Base-by-base conservation (phyloP, 2,888 invertebrate genomes). In the Choristoneura rosaceana region DNA sequence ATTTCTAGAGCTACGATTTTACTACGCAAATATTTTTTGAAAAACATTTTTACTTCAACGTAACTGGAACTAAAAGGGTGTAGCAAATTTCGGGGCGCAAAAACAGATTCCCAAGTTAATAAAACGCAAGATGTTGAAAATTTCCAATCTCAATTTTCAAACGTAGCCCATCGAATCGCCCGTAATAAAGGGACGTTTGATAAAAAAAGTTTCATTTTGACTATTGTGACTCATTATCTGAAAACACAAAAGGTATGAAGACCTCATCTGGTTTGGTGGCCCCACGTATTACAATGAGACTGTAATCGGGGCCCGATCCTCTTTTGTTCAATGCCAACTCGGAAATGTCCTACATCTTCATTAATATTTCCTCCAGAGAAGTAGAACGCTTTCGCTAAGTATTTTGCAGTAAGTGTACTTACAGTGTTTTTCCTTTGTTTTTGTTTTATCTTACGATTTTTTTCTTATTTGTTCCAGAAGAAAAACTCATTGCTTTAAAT, bases 331-430 rank as follows among this genome's bases (percentile, higher is more conserved):
- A 76, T 76, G 76, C 81, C 82, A 84, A 87, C 84, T 87, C 78
- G 79, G 80, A 82, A 87, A 84, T 89, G 89, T 90, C 84, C 77
- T 86, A 89, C 90, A 89, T 88, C 89, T 88, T 89, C 89, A 89
- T 90, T 91, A 90, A 90, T 89, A 88, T 87, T 87, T 86, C 82
- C 83, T 77, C 78, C 73, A 74, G 25, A 12, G 25, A 38, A 41
- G 47, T 41, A 25, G n/a, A 52, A 17, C 34, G 52, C 33, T 66
- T 71, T 60, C 60, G 65, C 65, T 60, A 64, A 65, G 38, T 50
- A 14, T 41, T 70, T 58, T 55, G 43, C 25, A 2, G 52, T 14
- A 70, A 45, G 9, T 25, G 45, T 9, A 33, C 60, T 50, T 59
- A 10, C 15, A 55, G 12, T 69, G 59, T 45, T 33, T 62, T 4